A percentile compares a stretch with the other conserved stretches of the same genome.
Conservation (phyloP, 2,888 invertebrate genomes). For the Brassicogethes aeneus region DNA sequence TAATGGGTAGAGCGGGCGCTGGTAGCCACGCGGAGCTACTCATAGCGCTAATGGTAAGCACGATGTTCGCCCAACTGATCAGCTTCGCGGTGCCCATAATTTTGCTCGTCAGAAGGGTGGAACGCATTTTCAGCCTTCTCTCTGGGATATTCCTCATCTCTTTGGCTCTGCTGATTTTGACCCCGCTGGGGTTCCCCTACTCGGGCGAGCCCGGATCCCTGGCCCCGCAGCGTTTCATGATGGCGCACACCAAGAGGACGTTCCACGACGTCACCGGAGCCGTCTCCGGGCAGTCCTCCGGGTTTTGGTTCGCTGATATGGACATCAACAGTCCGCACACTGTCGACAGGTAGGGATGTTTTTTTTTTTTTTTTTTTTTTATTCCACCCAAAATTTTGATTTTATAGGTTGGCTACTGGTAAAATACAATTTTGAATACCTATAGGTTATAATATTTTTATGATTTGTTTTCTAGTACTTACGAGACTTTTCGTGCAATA, state of each 20-base stretch:
- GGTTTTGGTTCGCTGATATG: conserved; percentile 66
- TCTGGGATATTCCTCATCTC: conserved; percentile 46
- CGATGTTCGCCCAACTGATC: conserved; percentile 37
- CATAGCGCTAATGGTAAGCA: conserved; percentile 45
- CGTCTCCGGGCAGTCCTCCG: conserved; percentile 43
- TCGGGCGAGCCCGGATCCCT: conserved; percentile 51
- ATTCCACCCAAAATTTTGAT: too few relatives aligned
- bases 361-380: too few relatives aligned
- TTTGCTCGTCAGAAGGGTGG: conserved; percentile 41
- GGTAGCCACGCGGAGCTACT: conserved; percentile 62
- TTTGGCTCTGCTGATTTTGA: conserved; percentile 49
- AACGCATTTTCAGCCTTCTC: conserved; percentile 45
- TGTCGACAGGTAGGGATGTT: conserved; percentile 44
- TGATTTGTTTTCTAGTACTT: too few relatives aligned
- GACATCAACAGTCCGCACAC: conserved; percentile 63
- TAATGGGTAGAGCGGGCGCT: conserved; percentile 70
- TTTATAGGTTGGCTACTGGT: too few relatives aligned
- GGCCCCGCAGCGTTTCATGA: conserved; percentile 66
- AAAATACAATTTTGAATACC: too few relatives aligned
- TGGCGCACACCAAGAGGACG: conserved; percentile 59
- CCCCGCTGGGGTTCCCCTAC: conserved; percentile 69
- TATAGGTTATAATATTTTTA: too few relatives aligned
- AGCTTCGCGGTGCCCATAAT: conserved; percentile 42
- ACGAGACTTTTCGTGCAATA: too few relatives aligned
- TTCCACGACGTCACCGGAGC: conserved; percentile 46